Evolutionary conservation across 2,797 vertebrate species (phyloP).

Genomic region (Gadopsis bispinosus): DNA sequence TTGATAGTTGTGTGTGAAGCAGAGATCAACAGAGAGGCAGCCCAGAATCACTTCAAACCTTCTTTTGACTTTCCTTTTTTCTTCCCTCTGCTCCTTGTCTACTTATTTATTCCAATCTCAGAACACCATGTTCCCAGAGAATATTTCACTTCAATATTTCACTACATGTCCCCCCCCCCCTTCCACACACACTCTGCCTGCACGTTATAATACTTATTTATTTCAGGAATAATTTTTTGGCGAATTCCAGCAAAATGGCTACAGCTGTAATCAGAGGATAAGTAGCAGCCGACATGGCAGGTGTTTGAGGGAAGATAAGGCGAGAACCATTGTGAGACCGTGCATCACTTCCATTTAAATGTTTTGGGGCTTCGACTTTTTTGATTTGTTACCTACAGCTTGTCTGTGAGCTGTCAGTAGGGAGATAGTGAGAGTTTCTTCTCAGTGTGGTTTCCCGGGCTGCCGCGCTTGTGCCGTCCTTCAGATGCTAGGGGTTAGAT

Average conservation of each 20-base stretch:
- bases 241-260: conserved; percentile 82
- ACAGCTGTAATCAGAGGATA: conserved; percentile 86
- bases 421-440: conserved; percentile 74
- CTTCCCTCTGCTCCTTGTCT: conserved; percentile 59
- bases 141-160: conserved; percentile 80
- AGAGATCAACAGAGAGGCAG: conserved; percentile 56
- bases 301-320: conserved; percentile 86
- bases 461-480: conserved; percentile 65
- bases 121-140: conserved; percentile 75
- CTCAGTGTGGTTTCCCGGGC: conserved; percentile 67
- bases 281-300: conserved; percentile 86
- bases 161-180: conserved; percentile 51
- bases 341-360: conserved; percentile 82
- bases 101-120: conserved; percentile 79
- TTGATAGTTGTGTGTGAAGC: conserved; percentile 58
- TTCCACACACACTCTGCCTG: conserved; percentile 52
- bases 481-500: conserved; percentile 73
- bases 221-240: conserved; percentile 81
- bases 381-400: conserved; percentile 85
- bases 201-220: conserved; percentile 80
- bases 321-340: conserved; percentile 78
- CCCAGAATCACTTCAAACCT: conserved; percentile 62
- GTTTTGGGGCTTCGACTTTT: conserved; percentile 82
- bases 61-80: conserved; percentile 57
- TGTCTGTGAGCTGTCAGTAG: conserved; percentile 71